These are phyloP conservation scores for Crotalus tigris DNA, from an alignment of 2,113 vertebrate genomes.

Conservation along the genomic window DNA sequence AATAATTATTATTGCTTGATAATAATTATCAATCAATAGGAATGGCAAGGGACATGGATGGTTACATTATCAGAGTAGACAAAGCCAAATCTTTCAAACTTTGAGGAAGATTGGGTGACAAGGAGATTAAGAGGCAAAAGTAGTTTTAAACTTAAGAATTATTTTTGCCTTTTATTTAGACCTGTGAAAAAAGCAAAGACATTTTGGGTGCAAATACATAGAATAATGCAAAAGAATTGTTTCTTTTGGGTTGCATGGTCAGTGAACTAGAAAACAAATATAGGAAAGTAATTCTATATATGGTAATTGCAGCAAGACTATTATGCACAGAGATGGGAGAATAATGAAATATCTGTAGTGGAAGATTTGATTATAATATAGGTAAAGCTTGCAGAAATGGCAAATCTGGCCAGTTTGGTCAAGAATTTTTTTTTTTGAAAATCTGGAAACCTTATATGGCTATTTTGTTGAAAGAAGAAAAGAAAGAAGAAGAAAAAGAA, in stretches of 20 bases:
- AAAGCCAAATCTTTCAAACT: background rate
- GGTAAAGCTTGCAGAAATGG: background rate
- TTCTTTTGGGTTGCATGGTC: background rate
- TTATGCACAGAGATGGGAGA: background rate
- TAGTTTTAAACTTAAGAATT: background rate
- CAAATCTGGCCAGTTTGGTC: background rate
- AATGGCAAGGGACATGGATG: background rate
- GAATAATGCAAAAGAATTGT: background rate
- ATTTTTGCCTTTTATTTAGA: background rate
- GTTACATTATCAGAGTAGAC: background rate
- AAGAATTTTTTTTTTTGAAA: background rate
- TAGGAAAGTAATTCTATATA: background rate
- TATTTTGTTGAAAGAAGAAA: background rate
- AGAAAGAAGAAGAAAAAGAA: no score
- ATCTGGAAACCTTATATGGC: background rate
- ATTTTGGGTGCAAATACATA: background rate
- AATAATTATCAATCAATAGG: background rate
- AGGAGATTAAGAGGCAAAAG: background rate
- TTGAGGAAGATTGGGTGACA: background rate
- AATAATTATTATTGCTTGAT: background rate
- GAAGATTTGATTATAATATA: background rate
- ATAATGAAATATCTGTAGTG: background rate
- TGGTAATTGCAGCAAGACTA: background rate
- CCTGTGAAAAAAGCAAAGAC: background rate
- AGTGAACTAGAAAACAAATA: background rate